A percentile compares a stretch with the other conserved stretches of the same genome.
phyloP scores from a whole-genome alignment of 2,113 vertebrate species.

The Callipepla californica region DNA sequence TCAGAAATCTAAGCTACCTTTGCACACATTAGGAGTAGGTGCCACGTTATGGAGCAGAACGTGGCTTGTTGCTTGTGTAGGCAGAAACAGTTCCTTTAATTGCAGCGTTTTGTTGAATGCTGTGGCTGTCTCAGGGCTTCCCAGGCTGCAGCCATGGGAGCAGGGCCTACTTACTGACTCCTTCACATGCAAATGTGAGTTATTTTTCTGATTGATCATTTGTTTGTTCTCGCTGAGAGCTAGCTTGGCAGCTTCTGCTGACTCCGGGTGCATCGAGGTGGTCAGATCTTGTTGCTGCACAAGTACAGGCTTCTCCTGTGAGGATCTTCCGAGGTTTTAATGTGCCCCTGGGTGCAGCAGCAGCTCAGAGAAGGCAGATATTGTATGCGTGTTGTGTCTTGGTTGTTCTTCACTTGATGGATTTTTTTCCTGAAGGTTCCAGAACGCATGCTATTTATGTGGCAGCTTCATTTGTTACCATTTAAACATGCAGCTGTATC shows the following conservation, averaged over 20 bases:
- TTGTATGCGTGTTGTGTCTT: not conserved
- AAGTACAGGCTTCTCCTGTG: not conserved
- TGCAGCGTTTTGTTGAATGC: not conserved
- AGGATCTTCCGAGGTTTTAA: not conserved
- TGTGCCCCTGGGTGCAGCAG: not conserved
- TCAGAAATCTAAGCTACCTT: slow-evolving; percentile 10
- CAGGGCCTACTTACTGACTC: not conserved
- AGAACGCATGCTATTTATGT: not conserved
- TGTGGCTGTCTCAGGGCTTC: not conserved
- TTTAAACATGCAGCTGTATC: not conserved
- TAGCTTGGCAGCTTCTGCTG: not conserved
- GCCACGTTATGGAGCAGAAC: not conserved
- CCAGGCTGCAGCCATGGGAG: not conserved
- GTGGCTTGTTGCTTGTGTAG: not conserved
- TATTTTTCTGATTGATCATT: not conserved
- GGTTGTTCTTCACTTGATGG: not conserved
- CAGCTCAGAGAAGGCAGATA: not conserved
- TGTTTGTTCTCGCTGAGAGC: not conserved
- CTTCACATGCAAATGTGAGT: not conserved
- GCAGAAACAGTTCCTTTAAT: not conserved
- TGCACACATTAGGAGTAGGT: not conserved
- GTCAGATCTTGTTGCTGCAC: not conserved
- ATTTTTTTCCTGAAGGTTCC: not conserved
- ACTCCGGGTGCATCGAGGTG: not conserved
- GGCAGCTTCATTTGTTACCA: not conserved